Conservation (phyloP, 1,140 invertebrate species). For the Papilio helenus region DNA sequence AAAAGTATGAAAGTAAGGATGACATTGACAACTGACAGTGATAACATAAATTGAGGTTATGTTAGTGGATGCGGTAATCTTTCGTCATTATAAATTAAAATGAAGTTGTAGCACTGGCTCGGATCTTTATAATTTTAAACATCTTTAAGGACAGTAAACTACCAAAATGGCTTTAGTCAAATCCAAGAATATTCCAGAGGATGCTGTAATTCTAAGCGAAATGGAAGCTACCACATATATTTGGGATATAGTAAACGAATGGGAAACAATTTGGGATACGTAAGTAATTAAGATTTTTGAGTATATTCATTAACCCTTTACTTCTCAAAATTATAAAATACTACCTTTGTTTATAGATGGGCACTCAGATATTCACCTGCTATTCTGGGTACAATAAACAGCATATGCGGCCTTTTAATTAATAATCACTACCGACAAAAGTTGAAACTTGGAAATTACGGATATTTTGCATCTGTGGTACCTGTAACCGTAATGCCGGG, state of each 20-base stretch:
- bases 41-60: slow-evolving; percentile 17
- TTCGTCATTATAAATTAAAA: not conserved
- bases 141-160: not conserved
- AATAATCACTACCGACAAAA: slow-evolving; percentile 67
- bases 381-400: slow-evolving; percentile 63
- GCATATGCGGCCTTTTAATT: slow-evolving; percentile 63
- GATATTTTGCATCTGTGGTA: slow-evolving; percentile 66
- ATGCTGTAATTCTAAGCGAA: slow-evolving; percentile 64
- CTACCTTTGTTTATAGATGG: slow-evolving; percentile 56
- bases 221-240: slow-evolving; percentile 61
- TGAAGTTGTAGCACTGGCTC: not conserved
- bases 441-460: slow-evolving; percentile 65
- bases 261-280: slow-evolving; percentile 62
- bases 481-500: slow-evolving; percentile 69
- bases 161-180: slow-evolving; percentile 64
- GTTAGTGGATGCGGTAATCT: not conserved
- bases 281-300: slow-evolving; percentile 49
- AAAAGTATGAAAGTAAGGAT: not conserved
- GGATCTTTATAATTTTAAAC: not conserved
- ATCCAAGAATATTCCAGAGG: slow-evolving; percentile 61
- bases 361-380: slow-evolving; percentile 62
- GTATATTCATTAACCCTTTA: not conserved
- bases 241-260: slow-evolving; percentile 68
- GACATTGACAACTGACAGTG: slow-evolving; percentile 12
- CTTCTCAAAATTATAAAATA: not conserved